Evolutionary conservation across 2,888 invertebrate genomes (phyloP), one percentile per base, ranked within the genome.

Genomic region (Tuberolachnus salignus): DNA sequence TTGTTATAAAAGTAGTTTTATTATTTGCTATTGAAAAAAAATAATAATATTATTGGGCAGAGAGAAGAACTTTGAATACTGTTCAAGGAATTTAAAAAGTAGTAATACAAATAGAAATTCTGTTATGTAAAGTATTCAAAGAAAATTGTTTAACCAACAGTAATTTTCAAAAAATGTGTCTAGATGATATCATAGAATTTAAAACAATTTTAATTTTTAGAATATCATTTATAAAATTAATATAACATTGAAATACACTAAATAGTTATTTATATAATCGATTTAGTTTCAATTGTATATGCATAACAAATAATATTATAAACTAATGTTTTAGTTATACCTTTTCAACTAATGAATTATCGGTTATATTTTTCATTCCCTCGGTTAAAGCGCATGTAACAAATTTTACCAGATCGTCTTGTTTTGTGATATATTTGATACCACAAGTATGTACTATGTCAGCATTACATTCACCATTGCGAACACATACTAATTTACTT

Each of bases 401-500:
- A 49, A 78, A 78, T 3, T 61, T 51, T 4, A 69, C 8, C 13
- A 67, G 10, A 8, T 49, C 46, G 26, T 26, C 49, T 13, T 13
- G 14, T 0, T 78, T 59, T 6, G 19, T 55, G 26, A 75, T 75
- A 19, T 75, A 34, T n/a, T 44, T 11, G 42, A 78, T 78, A 42
- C 14, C 61, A 46, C 78, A 78, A 34, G 78, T 69, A 13, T 78
- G 78, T 23, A 78, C 23, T 51, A 3, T 51, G 49, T 78, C 78
- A 34, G 59, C 67, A 13, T 13, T 14, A 49, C 78, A 78, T 59
- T 78, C 67, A 11, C 10, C n/a, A 0, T 3, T 4, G 49, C 78
- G 67, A 0, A 0, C 1, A 51, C 78, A 78, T n/a, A 16, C 6
- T 13, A 13, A 51, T 13, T 14, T n/a, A n/a, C n/a, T n/a, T n/a